These are phyloP conservation scores for Strigamia transsilvanica DNA, from an alignment of 2,888 invertebrate genomes.

Conservation along the genomic window DNA sequence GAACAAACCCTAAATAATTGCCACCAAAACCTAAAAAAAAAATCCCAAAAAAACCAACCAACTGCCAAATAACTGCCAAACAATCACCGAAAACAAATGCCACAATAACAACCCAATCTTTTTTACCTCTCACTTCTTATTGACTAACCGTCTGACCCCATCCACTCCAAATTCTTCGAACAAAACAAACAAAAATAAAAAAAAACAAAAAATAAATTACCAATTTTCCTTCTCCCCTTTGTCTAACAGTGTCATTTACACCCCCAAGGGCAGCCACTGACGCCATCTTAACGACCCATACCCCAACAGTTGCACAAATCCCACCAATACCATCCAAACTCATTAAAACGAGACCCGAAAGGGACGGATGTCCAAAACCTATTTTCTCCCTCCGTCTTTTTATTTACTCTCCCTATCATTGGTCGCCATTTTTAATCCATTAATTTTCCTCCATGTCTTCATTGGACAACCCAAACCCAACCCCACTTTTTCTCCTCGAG, in stretches of 20 bases:
- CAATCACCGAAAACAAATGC: no score
- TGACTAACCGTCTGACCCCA: no score
- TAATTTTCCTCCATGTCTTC: neutral
- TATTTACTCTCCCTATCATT: conserved; percentile 8
- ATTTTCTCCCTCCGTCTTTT: neutral
- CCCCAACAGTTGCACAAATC: neutral
- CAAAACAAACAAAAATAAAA: neutral
- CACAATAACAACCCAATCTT: no score
- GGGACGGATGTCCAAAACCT: no score
- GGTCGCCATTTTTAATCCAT: conserved; percentile 2
- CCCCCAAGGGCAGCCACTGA: neutral
- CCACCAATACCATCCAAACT: neutral
- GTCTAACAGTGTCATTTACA: neutral
- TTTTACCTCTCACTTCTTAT: no score
- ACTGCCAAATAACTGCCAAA: no score
- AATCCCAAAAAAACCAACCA: no score
- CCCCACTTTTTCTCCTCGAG: conserved; percentile 12
- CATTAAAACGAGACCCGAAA: conserved; percentile 2
- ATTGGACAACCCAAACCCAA: conserved; percentile 20
- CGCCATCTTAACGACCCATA: neutral
- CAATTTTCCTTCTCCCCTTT: neutral
- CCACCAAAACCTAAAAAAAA: no score
- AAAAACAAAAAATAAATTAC: neutral
- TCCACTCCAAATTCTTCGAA: no score
- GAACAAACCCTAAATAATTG: no score